phyloP scores from a whole-genome alignment of 2,797 vertebrate genomes.

The Sebastiscus albofasciatus region DNA sequence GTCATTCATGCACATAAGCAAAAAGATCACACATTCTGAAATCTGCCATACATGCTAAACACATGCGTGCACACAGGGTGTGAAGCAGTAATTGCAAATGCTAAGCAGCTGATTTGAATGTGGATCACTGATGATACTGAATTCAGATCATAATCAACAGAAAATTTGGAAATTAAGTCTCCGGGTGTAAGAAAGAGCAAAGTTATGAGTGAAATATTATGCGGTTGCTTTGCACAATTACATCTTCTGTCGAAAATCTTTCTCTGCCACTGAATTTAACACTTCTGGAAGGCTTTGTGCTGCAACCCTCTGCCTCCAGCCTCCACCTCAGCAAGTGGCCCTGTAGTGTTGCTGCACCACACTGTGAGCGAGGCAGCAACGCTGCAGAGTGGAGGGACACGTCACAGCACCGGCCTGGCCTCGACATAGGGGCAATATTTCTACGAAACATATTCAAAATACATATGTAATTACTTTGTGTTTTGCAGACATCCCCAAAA shows the following conservation, averaged over 20 bases:
- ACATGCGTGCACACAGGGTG: slow-evolving; percentile 23
- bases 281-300: slow-evolving; percentile 33
- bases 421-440: slow-evolving; percentile 2
- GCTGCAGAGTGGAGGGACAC: slow-evolving; percentile 50
- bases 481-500: slow-evolving; percentile 4
- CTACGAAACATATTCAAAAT: slow-evolving; percentile 14
- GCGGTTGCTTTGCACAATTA: neutral
- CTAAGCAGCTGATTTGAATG: slow-evolving; percentile 26
- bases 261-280: slow-evolving; percentile 20
- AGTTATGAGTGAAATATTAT: neutral
- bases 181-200: neutral
- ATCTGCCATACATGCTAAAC: slow-evolving; percentile 33
- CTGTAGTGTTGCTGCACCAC: slow-evolving; percentile 65
- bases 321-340: slow-evolving; percentile 48
- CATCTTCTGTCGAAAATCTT: neutral
- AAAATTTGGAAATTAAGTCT: neutral
- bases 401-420: slow-evolving; percentile 28
- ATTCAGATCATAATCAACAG: neutral
- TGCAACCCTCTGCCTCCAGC: slow-evolving; percentile 53
- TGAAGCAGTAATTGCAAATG: slow-evolving; percentile 34
- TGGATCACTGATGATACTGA: neutral
- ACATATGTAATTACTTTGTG: slow-evolving; percentile 6
- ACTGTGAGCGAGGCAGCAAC: slow-evolving; percentile 61
- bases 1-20: slow-evolving; percentile 73
- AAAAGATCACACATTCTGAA: slow-evolving; percentile 49